These are phyloP conservation scores for Acrobeloides nanus DNA, from an alignment of 2,888 invertebrate species.

Conservation along the genomic window DNA sequence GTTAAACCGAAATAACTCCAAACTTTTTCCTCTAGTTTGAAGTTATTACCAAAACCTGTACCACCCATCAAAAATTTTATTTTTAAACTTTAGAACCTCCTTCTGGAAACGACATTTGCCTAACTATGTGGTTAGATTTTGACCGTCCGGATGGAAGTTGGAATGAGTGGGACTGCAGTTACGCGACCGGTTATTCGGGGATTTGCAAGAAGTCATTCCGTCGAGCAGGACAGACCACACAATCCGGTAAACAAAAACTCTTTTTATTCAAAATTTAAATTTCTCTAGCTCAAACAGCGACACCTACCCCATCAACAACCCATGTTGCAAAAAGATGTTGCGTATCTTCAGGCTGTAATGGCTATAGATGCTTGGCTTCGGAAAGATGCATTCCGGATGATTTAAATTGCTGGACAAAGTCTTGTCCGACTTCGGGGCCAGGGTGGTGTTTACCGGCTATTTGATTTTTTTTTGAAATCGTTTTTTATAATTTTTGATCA, in stretches of 20 bases:
- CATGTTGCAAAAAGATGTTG: constrained; percentile 9
- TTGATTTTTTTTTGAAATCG: no score
- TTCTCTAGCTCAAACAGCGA: background rate
- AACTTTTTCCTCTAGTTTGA: no score
- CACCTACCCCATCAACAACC: background rate
- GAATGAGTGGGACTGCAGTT: constrained; percentile 12
- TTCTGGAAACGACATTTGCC: constrained; percentile 9
- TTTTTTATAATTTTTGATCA: no score
- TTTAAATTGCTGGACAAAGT: constrained; percentile 8
- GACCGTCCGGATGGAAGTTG: constrained; percentile 10
- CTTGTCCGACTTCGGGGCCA: background rate
- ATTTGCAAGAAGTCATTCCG: constrained; percentile 9
- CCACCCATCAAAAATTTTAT: no score
- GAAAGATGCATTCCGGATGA: constrained; percentile 14
- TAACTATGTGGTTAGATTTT: constrained; percentile 13
- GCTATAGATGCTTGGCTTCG: background rate
- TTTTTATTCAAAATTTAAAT: background rate
- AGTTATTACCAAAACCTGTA: no score
- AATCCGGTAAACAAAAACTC: background rate
- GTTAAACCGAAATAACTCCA: no score
- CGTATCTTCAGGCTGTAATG: background rate
- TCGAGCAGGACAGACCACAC: no score
- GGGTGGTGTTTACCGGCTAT: constrained; percentile 11
- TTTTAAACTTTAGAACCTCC: constrained; percentile 7
- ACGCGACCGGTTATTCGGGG: constrained; percentile 10